Conservation (phyloP, 2,113 vertebrate species). For the Microcebus ravelobensis region DNA sequence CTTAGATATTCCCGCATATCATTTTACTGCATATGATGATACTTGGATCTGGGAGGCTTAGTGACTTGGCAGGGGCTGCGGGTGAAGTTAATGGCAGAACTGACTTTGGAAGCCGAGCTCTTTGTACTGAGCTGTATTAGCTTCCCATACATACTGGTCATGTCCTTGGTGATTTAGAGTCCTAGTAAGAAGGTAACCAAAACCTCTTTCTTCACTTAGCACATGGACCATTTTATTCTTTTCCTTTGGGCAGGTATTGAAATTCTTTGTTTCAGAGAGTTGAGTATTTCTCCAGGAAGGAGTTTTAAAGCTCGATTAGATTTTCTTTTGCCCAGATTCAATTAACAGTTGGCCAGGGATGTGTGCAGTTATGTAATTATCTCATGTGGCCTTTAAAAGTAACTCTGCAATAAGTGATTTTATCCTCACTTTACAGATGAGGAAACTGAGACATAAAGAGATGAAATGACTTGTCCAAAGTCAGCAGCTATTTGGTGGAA, state of each 20-base stretch:
- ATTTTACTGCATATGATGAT: neutral
- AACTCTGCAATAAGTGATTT: neutral
- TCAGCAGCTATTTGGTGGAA: neutral
- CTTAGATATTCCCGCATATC: neutral
- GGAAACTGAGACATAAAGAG: neutral
- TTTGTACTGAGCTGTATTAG: neutral
- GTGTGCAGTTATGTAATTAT: neutral
- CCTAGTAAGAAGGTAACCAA: neutral
- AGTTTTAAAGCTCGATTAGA: neutral
- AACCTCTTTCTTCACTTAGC: slow-evolving; percentile 8
- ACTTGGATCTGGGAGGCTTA: neutral
- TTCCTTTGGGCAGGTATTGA: neutral
- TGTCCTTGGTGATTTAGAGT: neutral
- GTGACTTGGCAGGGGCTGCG: neutral
- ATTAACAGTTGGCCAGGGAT: neutral
- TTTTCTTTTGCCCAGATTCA: slow-evolving; percentile 32
- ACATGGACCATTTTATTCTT: neutral
- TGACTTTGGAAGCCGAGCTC: neutral
- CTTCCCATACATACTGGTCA: neutral
- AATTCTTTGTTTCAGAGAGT: neutral
- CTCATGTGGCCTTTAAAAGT: neutral
- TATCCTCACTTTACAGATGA: neutral
- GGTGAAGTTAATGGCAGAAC: neutral
- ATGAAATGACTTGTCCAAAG: neutral
- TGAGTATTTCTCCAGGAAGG: neutral